A percentile compares a stretch with the other conserved stretches of the same genome.
Conservation (phyloP, 2,113 vertebrate species). For the Equus quagga region DNA sequence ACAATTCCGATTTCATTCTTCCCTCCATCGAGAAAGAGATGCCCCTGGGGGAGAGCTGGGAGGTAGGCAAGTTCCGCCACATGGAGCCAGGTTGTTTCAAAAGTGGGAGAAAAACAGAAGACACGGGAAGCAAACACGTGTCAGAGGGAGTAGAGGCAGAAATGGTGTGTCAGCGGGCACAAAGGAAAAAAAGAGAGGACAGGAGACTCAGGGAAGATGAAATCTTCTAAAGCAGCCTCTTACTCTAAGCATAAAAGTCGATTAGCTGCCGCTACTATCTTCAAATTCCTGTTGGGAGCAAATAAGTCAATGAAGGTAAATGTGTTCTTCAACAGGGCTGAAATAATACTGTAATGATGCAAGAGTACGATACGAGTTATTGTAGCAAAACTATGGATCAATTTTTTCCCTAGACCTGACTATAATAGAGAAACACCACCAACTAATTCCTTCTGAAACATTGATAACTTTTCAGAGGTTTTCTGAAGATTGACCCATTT, state of each 20-base stretch:
- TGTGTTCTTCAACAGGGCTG: neutral
- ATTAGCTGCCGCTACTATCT: neutral
- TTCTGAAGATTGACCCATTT: neutral
- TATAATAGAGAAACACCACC: neutral
- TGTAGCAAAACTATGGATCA: neutral
- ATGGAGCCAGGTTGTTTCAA: neutral
- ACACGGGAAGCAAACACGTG: neutral
- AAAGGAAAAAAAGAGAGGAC: neutral
- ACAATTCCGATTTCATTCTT: neutral
- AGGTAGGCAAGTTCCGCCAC: accelerated
- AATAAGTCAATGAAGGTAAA: neutral
- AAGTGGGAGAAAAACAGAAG: neutral
- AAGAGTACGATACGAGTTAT: neutral
- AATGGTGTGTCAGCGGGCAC: accelerated
- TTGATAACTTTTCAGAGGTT: neutral
- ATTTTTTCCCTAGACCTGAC: neutral
- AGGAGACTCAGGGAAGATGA: accelerated
- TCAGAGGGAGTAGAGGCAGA: neutral
- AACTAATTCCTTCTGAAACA: neutral
- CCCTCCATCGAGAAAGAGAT: neutral
- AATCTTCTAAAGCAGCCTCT: neutral
- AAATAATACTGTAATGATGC: neutral
- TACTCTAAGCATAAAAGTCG: neutral
- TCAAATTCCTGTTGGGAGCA: neutral
- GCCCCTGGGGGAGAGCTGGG: neutral